Base-by-base conservation (phyloP, 2,888 invertebrate species). In the Microctonus aethiopoides region DNA sequence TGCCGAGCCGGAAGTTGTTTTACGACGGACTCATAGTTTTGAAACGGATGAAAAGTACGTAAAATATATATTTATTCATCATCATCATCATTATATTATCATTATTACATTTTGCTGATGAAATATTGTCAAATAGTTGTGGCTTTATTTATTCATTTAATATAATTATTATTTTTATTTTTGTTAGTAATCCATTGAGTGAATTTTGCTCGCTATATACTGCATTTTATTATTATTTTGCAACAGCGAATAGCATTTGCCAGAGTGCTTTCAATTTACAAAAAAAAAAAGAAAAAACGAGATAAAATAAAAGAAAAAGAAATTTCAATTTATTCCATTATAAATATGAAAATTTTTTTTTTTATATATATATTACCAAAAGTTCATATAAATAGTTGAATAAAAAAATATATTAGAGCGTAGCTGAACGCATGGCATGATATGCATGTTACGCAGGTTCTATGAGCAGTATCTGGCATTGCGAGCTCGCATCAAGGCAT, bases 41-140 rank as follows among this genome's bases (percentile, higher is more conserved):
- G 95, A 95, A 87, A 93, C 93, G 81, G 95, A 95, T 86, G 93
- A 94, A 88, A 93, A 93, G 95, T 95, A 89, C 91, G 94, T 93
- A 73, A 65, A 41, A 24, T 24, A 20, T 41, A 39, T 63, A 34
- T 9, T 6, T 61, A 20, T 39, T 62, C 32, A 60, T 57, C 29
- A 63, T n/a, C 13, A 39, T 39, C 13, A 39, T 39, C 39, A 13
- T 13, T n/a, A 39, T 39, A n/a, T 13, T 11, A 39, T 39, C 54
- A 59, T 70, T 60, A 65, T 20, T 71, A 71, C 10, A 61, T 72
- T 71, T 69, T 67, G 52, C 22, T 24, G 20, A 24, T 29, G 29
- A 46, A 41, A 41, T 2, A 22, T 60, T 24, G 6, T 39, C 29
- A 2, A 39, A 39, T 60, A n/a, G 10, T 62, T 46, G 60, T 60